Conservation (phyloP, 64 coral and sea anemone species). For the Astreopora myriophthalma region DNA sequence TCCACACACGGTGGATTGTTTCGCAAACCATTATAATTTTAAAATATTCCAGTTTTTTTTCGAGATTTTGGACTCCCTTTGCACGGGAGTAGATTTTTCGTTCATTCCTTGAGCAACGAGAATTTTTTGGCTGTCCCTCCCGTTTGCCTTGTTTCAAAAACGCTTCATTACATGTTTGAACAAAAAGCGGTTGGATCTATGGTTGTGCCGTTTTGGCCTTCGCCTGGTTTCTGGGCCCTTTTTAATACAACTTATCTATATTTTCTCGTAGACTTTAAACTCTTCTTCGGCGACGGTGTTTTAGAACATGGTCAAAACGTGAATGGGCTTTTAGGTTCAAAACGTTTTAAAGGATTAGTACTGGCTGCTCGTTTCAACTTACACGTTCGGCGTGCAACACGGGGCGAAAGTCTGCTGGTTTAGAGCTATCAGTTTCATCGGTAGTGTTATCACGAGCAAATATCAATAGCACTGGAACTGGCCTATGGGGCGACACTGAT, state of each 20-base stretch:
- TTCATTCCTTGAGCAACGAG: neutral
- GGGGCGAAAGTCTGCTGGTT: too few relatives aligned
- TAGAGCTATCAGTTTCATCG: too few relatives aligned
- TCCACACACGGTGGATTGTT: slow-evolving; percentile 16
- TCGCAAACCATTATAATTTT: slow-evolving; percentile 28
- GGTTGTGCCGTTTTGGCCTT: neutral
- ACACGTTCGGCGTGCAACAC: neutral
- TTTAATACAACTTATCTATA: neutral
- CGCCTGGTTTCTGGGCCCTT: neutral
- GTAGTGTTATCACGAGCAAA: too few relatives aligned
- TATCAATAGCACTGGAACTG: too few relatives aligned
- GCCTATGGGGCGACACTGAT: too few relatives aligned
- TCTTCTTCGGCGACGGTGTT: neutral
- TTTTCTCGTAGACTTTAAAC: too few relatives aligned
- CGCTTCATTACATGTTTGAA: neutral
- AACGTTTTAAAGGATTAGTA: neutral
- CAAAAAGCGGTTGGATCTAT: neutral
- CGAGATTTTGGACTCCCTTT: neutral
- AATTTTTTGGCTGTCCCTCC: slow-evolving; percentile 41
- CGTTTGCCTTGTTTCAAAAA: neutral
- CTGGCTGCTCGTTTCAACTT: neutral
- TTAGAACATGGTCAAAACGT: slow-evolving; percentile 17
- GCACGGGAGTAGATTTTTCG: neutral
- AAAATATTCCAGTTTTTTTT: neutral
- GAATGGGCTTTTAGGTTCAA: neutral